Evolutionary conservation across 2,797 vertebrate species (phyloP).

Genomic region (Leptodactylus fallax): DNA sequence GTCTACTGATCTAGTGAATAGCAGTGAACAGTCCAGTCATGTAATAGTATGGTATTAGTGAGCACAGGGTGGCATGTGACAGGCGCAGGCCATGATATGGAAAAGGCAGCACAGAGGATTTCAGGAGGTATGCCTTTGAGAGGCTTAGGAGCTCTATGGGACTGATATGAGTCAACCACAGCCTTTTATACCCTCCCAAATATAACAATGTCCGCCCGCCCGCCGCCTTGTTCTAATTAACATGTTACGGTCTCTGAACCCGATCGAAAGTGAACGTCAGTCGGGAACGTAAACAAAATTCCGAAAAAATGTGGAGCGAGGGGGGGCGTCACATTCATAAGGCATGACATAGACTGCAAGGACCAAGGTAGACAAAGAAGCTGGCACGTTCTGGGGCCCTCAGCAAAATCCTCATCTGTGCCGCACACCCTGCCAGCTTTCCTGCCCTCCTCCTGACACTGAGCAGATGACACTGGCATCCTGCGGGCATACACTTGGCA

Average conservation of each 20-base stretch:
- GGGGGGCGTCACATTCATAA: neutral
- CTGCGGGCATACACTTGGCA: constrained; percentile 27
- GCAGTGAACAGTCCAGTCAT: too few species aligned
- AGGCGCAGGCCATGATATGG: too few species aligned
- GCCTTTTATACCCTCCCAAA: neutral
- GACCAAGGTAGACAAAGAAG: neutral
- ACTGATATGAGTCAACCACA: neutral
- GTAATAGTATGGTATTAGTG: neutral
- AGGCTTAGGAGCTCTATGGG: neutral
- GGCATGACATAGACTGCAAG: neutral
- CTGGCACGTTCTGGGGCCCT: constrained; percentile 24
- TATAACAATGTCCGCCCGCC: neutral
- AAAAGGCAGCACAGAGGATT: neutral
- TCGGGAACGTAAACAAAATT: too few species aligned
- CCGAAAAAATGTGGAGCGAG: neutral
- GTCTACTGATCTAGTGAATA: too few species aligned
- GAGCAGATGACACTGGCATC: constrained; percentile 48
- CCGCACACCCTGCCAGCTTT: constrained; percentile 29
- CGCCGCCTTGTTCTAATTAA: neutral
- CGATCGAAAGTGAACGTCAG: neutral
- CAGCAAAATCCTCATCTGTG: constrained; percentile 38
- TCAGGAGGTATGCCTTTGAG: neutral
- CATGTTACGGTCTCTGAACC: neutral
- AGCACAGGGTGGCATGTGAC: neutral
- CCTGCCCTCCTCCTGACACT: constrained; percentile 37